phyloP scores from a whole-genome alignment of 2,797 vertebrate species.

The Anabacerthia variegaticeps region DNA sequence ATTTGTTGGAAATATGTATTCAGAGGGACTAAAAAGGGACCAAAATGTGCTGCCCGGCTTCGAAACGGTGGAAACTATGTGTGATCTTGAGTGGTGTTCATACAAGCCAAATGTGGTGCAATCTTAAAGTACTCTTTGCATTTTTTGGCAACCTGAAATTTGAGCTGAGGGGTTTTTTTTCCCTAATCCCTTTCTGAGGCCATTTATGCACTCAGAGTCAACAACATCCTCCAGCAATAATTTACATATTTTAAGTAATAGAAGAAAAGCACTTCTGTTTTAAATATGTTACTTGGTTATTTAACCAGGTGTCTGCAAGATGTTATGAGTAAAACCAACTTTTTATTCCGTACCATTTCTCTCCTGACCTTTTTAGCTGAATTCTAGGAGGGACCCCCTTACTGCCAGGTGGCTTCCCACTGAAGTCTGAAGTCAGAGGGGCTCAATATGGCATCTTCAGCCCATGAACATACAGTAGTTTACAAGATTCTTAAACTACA shows the following conservation, averaged over 20 bases:
- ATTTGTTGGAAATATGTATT: neutral
- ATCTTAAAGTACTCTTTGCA: neutral
- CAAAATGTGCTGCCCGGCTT: neutral
- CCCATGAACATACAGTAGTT: neutral
- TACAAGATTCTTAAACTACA: neutral
- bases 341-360: neutral
- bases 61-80: neutral
- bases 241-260: neutral
- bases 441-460: neutral
- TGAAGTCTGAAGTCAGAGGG: neutral
- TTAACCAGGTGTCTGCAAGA: neutral
- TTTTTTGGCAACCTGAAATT: neutral
- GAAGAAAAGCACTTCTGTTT: neutral
- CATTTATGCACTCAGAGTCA: neutral
- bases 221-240: neutral
- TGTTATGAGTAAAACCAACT: neutral
- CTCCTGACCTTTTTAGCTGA: neutral
- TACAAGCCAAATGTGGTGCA: neutral
- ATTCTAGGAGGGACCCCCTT: neutral
- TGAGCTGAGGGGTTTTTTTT: fast-evolving
- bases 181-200: neutral
- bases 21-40: neutral
- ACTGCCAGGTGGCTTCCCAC: neutral
- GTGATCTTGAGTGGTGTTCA: neutral
- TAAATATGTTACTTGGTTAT: neutral